These are phyloP conservation scores for Aphrophora alni DNA, from an alignment of 2,888 invertebrate genomes.

Conservation along the genomic window DNA sequence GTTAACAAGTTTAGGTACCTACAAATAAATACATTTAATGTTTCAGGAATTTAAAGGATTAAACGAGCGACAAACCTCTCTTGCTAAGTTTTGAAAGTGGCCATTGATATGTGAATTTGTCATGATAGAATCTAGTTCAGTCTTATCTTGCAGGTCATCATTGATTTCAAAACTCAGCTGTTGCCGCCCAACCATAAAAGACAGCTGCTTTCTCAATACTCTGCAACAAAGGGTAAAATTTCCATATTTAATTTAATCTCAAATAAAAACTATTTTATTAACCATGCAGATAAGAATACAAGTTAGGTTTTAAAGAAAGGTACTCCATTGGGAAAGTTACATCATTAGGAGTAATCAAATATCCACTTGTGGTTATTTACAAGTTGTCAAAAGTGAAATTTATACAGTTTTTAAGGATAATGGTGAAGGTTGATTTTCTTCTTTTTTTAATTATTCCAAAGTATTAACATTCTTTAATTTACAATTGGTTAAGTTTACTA, in stretches of 20 bases:
- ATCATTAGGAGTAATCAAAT: too few relatives aligned
- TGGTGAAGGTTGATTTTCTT: too few relatives aligned
- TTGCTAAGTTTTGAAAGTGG: constrained; percentile 89
- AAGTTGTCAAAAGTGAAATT: too few relatives aligned
- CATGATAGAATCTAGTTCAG: constrained; percentile 87
- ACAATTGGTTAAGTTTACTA: too few relatives aligned
- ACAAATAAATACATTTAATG: too few relatives aligned
- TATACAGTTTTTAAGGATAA: too few relatives aligned
- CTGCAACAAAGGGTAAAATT: constrained; percentile 61
- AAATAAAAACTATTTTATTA: constrained; percentile 17
- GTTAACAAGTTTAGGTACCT: too few relatives aligned
- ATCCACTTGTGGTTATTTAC: too few relatives aligned
- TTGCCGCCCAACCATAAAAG: constrained; percentile 95
- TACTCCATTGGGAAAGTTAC: neutral
- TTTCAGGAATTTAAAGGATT: too few relatives aligned
- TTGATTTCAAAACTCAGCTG: constrained; percentile 85
- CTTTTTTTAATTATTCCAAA: too few relatives aligned
- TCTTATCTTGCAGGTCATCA: constrained; percentile 72
- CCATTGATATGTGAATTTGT: constrained; percentile 93
- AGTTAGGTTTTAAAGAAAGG: neutral
- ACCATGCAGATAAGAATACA: constrained; percentile 3
- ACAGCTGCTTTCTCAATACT: constrained; percentile 88
- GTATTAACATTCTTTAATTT: too few relatives aligned
- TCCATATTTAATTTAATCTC: neutral
- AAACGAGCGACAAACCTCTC: constrained; percentile 69